Base-by-base conservation (phyloP, 1,140 invertebrate species). In the Zaprionus ornatus region DNA sequence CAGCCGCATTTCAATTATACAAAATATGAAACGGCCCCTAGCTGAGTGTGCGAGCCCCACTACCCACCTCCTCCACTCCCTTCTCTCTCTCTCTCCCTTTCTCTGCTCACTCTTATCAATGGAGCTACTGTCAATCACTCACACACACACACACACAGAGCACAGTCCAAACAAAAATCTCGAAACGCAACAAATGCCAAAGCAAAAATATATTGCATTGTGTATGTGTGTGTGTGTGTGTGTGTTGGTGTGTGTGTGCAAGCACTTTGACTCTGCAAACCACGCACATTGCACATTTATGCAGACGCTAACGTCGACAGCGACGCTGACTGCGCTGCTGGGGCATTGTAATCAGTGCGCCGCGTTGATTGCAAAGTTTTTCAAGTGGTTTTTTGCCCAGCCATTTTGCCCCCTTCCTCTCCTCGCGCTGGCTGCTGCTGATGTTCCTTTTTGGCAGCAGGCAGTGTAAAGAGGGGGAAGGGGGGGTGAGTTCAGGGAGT, bases 321-420 rank as follows among this genome's bases (percentile, higher is more conserved):
- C 60, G 32, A 63, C 73, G 67, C 19, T 37, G 45, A 42, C 73
- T 52, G 67, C 66, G 73, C 80, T 88, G 77, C 62, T 50, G 2
- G 50, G 68, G 70, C 84, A 84, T 87, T 87, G 84, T 88, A 87
- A 88, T 87, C 84, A 87, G 77, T 79, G 74, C 70, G 65, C 62
- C 76, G 84, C 80, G 84, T 87, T 87, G 84, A 87, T 87, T 87
- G 84, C 84, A 87, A 87, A 87, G 77, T 88, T 87, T 87, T 88
- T 84, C 77, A 87, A 87, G 84, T 88, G 80, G 57, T 77, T 69
- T 57, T 74, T 70, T 57, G 54, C 55, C 37, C 54, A 45, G 17
- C 50, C 35, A 32, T 27, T 27, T 59, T 57, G 37, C 25, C 27
- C 4, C 15, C 23, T 12, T n/a, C 13, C 13, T 2, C 4, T 17